Evolutionary conservation across 2,888 invertebrate genomes (phyloP).

Genomic region (Prosopocoilus inquinatus): DNA sequence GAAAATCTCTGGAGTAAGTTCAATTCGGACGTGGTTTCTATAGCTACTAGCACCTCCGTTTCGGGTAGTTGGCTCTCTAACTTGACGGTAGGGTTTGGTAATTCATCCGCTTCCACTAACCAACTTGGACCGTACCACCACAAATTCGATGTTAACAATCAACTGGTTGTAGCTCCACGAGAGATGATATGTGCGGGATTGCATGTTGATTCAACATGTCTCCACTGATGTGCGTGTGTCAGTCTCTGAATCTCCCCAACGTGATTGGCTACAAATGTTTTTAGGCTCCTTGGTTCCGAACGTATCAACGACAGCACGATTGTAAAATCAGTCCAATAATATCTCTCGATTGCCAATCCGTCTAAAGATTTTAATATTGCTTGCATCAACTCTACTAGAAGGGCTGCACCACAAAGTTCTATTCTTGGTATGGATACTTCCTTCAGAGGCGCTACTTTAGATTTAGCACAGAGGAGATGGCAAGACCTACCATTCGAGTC

Average conservation of each 20-base stretch:
- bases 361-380: conserved; percentile 8
- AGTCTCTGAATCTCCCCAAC: conserved; percentile 19
- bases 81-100: neutral
- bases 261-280: conserved; percentile 23
- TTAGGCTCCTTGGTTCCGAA: conserved; percentile 9
- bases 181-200: neutral
- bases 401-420: conserved; percentile 25
- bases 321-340: conserved; percentile 25
- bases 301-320: conserved; percentile 23
- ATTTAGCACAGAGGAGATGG: conserved; percentile 30
- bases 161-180: neutral
- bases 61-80: neutral
- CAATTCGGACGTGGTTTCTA: no score
- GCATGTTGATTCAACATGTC: neutral
- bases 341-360: conserved; percentile 6
- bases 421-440: conserved; percentile 27
- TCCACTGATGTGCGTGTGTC: neutral
- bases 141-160: no score
- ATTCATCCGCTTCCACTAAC: neutral
- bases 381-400: conserved; percentile 21
- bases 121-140: neutral
- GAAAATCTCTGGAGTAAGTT: neutral
- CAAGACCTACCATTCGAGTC: neutral
- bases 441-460: conserved; percentile 33
- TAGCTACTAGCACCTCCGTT: no score